These are phyloP conservation scores for Bradypus variegatus DNA, from an alignment of 2,797 vertebrate species.

Conservation along the genomic window DNA sequence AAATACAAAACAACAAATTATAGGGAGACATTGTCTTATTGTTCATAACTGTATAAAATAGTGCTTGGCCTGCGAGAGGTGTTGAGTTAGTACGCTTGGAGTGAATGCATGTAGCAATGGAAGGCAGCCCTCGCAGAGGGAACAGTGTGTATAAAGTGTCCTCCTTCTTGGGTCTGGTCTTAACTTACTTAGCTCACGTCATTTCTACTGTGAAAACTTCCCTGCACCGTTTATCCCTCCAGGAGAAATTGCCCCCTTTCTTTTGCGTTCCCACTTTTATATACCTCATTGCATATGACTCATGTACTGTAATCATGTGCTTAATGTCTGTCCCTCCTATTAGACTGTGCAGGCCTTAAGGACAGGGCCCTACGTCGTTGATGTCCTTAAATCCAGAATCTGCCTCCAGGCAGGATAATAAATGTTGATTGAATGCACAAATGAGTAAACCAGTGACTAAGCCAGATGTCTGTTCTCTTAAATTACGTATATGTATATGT, in stretches of 20 bases:
- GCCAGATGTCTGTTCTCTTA: not conserved
- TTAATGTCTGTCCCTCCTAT: not conserved
- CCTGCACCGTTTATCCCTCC: not conserved
- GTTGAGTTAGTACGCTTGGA: not conserved
- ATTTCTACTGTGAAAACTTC: not conserved
- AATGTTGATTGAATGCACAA: not conserved
- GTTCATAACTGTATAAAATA: too few relatives aligned
- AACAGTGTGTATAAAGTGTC: not conserved
- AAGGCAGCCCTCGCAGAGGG: not conserved
- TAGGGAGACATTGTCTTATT: too few relatives aligned
- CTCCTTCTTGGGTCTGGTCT: not conserved
- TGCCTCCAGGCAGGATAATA: not conserved
- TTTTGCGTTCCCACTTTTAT: not conserved
- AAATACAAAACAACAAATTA: too few relatives aligned
- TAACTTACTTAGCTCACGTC: not conserved
- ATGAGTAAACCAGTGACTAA: not conserved
- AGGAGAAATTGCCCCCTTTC: not conserved
- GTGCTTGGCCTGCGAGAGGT: not conserved
- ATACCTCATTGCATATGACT: not conserved
- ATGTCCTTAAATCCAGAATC: not conserved
- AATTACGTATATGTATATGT: not conserved
- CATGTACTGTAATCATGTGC: not conserved
- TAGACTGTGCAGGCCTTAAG: not conserved
- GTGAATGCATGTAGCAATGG: not conserved
- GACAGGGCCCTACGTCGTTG: not conserved